Conservation (phyloP, 2,797 vertebrate species). For the Sebastes itinus region DNA sequence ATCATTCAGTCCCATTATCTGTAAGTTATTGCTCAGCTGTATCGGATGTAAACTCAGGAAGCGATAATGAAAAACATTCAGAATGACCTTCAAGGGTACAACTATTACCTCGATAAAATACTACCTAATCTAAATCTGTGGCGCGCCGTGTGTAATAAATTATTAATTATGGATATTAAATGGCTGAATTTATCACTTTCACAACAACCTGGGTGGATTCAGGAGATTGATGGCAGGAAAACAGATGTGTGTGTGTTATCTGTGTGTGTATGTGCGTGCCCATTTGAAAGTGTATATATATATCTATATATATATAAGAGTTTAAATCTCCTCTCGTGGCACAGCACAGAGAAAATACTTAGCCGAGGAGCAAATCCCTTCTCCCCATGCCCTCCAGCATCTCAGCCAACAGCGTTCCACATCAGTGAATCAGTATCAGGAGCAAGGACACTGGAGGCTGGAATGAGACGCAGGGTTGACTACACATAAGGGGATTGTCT, state of each 20-base stretch:
- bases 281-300: neutral
- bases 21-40: slow-evolving; percentile 4
- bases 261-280: neutral
- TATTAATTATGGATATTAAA: slow-evolving; percentile 80
- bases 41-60: slow-evolving; percentile 19
- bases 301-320: slow-evolving; percentile 1
- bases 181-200: slow-evolving; percentile 76
- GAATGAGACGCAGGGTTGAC: slow-evolving; percentile 63
- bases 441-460: slow-evolving; percentile 69
- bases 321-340: slow-evolving; percentile 62
- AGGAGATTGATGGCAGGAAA: slow-evolving; percentile 67
- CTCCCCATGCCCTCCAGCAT: slow-evolving; percentile 65
- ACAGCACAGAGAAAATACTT: slow-evolving; percentile 61
- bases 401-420: slow-evolving; percentile 71
- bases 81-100: slow-evolving; percentile 64
- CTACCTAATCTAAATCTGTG: slow-evolving; percentile 64
- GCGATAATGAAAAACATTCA: slow-evolving; percentile 56
- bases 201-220: slow-evolving; percentile 71
- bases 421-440: slow-evolving; percentile 67
- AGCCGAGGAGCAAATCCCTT: slow-evolving; percentile 70
- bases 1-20: slow-evolving; percentile 6
- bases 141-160: slow-evolving; percentile 64
- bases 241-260: slow-evolving; percentile 31
- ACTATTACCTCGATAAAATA: slow-evolving; percentile 69
- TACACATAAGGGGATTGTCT: slow-evolving; percentile 72